Evolutionary conservation across 2,888 invertebrate species (phyloP).

Genomic region (Gari tellinella): DNA sequence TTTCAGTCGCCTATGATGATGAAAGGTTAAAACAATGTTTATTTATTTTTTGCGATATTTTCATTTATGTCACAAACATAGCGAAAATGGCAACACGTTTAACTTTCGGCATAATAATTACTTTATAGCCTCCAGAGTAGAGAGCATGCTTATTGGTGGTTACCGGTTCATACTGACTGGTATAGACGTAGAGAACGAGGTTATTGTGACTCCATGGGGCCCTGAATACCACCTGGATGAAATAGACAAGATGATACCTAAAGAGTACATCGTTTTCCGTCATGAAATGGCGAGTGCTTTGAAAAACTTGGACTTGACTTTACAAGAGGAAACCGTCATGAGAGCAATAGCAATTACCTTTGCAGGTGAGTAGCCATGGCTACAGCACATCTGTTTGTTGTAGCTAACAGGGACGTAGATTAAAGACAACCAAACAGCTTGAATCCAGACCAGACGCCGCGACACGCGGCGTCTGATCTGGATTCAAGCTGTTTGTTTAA

Average conservation of each 20-base stretch:
- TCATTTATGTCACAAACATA: too few relatives aligned
- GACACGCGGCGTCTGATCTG: too few relatives aligned
- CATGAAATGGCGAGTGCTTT: constrained; percentile 54
- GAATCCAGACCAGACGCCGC: too few relatives aligned
- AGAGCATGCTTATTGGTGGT: constrained; percentile 71
- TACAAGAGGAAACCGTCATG: constrained; percentile 64
- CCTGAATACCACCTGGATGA: constrained; percentile 62
- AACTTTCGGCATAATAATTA: too few relatives aligned
- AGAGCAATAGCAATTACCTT: constrained; percentile 64
- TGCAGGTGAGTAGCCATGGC: constrained; percentile 69
- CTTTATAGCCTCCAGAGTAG: constrained; percentile 75
- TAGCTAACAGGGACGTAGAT: too few relatives aligned
- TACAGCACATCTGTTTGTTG: too few relatives aligned
- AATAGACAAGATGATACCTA: constrained; percentile 61
- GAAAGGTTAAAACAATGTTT: too few relatives aligned
- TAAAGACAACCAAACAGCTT: too few relatives aligned
- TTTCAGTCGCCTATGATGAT: too few relatives aligned
- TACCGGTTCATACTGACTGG: constrained; percentile 59
- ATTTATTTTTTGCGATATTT: too few relatives aligned
- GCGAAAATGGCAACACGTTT: too few relatives aligned
- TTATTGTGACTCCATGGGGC: constrained; percentile 65
- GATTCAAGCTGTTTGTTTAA: too few relatives aligned
- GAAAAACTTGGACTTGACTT: constrained; percentile 54
- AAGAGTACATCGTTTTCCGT: constrained; percentile 54
- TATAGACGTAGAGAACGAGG: constrained; percentile 22